Evolutionary conservation across 2,113 vertebrate genomes (phyloP).

Genomic region (Parus major): DNA sequence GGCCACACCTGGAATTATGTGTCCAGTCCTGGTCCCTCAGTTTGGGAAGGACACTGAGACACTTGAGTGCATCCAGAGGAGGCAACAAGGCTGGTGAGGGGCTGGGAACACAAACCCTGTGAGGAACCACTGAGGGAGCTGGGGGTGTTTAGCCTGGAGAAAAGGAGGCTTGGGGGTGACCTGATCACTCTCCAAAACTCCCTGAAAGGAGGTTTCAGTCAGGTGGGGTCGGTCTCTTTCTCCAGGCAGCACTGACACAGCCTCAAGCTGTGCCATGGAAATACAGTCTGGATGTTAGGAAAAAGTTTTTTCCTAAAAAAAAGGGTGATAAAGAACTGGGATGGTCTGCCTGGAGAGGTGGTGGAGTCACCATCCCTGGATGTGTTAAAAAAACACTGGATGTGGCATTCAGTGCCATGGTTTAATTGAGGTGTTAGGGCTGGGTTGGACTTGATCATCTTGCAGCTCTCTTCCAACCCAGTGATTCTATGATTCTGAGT

Average conservation of each 20-base stretch:
- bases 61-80: no score
- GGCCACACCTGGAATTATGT: no score
- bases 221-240: background rate
- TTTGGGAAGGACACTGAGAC: no score
- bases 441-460: accelerated
- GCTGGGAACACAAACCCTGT: background rate
- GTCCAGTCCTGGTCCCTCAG: no score
- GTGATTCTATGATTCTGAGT: background rate
- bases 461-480: background rate
- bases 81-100: no score
- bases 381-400: background rate
- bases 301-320: background rate
- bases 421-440: background rate
- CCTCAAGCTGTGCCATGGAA: background rate
- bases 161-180: no score
- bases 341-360: background rate
- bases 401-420: background rate
- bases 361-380: no score
- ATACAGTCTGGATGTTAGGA: background rate
- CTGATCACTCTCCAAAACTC: no score
- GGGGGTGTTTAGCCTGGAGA: no score
- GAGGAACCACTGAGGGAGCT: background rate
- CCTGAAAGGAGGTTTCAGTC: background rate
- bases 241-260: background rate
- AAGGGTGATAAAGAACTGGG: background rate